Evolutionary conservation across 2,797 vertebrate genomes (phyloP).

Genomic region (Helostoma temminkii): DNA sequence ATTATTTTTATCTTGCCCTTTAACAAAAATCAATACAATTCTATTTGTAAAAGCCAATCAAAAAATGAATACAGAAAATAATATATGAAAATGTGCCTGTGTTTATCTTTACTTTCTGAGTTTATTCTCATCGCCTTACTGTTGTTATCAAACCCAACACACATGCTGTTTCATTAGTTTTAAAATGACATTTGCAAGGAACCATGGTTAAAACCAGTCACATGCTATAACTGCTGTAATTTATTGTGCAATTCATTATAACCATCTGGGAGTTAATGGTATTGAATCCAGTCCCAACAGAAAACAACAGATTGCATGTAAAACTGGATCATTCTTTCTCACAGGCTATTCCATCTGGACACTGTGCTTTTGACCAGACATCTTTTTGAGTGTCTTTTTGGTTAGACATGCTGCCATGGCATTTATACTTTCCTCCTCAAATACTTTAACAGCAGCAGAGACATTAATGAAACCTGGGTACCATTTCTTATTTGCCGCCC

Average conservation of each 20-base stretch:
- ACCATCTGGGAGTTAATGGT: slow-evolving; percentile 53
- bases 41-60: slow-evolving; percentile 7
- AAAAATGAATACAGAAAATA: neutral
- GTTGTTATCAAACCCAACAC: neutral
- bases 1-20: slow-evolving; percentile 4
- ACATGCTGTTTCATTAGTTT: slow-evolving; percentile 20
- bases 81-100: neutral
- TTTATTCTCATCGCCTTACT: neutral
- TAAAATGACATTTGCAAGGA: slow-evolving; percentile 21
- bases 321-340: slow-evolving; percentile 49
- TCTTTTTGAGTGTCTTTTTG: slow-evolving; percentile 37
- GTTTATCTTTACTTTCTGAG: neutral
- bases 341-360: slow-evolving; percentile 68
- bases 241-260: slow-evolving; percentile 41
- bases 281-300: slow-evolving; percentile 46
- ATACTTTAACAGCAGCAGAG: slow-evolving; percentile 3
- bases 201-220: slow-evolving; percentile 4
- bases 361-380: slow-evolving; percentile 45
- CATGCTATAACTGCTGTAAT: slow-evolving; percentile 29
- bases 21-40: slow-evolving; percentile 13
- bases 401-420: slow-evolving; percentile 36
- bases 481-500: neutral
- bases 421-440: slow-evolving; percentile 18
- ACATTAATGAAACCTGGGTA: neutral
- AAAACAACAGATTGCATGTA: slow-evolving; percentile 70